Conservation (phyloP, 64 coral and sea anemone genomes). For the Stichodactyla mertensii region DNA sequence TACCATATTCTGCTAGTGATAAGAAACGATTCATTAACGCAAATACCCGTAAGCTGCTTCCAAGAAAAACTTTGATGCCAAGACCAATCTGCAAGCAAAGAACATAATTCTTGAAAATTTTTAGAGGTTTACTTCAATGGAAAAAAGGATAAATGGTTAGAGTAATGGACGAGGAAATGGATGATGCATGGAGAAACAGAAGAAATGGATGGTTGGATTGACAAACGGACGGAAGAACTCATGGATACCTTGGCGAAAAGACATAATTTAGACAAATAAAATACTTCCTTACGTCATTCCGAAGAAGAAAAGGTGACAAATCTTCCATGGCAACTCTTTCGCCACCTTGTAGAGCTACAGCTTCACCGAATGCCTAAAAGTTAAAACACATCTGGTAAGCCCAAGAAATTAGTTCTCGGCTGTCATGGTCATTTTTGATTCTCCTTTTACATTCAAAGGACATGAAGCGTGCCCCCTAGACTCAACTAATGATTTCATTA, state of each 20-base stretch:
- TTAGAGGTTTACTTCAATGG: not conserved
- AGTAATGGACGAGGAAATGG: too few species aligned
- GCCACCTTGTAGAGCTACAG: constrained; percentile 62
- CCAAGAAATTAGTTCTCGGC: too few species aligned
- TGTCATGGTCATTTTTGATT: too few species aligned
- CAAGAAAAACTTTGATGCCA: constrained; percentile 46
- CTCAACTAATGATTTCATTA: too few species aligned
- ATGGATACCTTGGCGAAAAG: not conserved
- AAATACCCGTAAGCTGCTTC: constrained; percentile 45
- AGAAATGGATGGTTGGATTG: not conserved
- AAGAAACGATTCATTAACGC: not conserved
- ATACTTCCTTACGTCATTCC: constrained; percentile 68
- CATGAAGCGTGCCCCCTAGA: too few species aligned
- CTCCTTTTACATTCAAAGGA: too few species aligned
- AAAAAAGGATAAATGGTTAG: too few species aligned
- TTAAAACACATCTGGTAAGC: not conserved
- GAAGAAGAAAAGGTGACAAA: constrained; percentile 67
- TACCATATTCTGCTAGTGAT: not conserved
- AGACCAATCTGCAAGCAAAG: constrained; percentile 52
- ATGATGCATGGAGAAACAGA: too few species aligned
- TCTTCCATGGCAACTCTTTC: constrained; percentile 48
- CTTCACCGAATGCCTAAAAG: constrained; percentile 78
- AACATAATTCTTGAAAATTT: not conserved
- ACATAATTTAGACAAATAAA: not conserved
- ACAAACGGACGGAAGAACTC: not conserved